These are phyloP conservation scores for Microchirus variegatus DNA, from an alignment of 2,797 vertebrate species.

Conservation along the genomic window DNA sequence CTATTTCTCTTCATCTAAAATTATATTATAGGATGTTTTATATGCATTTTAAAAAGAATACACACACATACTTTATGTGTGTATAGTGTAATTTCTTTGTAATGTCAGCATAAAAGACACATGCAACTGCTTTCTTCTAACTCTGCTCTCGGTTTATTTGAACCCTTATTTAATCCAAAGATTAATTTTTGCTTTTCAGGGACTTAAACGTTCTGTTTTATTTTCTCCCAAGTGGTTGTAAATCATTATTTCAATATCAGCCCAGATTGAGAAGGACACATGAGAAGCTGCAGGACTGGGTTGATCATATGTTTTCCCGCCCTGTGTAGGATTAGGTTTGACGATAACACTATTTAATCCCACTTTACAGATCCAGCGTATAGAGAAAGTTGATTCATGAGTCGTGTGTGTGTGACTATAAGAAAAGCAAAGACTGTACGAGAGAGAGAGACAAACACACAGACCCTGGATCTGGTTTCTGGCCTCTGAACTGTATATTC, in stretches of 20 bases:
- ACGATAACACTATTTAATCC: too few relatives aligned
- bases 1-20: too few relatives aligned
- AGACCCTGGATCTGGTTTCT: slow-evolving; percentile 55
- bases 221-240: slow-evolving; percentile 1
- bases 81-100: too few relatives aligned
- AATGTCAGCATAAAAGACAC: too few relatives aligned
- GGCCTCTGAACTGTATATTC: slow-evolving; percentile 68
- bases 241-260: background rate
- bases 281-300: slow-evolving; percentile 4
- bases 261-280: background rate
- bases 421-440: slow-evolving; percentile 2
- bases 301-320: slow-evolving; percentile 21
- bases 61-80: too few relatives aligned
- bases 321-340: slow-evolving; percentile 9
- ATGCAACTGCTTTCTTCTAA: too few relatives aligned
- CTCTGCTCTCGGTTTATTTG: too few relatives aligned
- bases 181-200: background rate
- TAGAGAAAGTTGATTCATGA: slow-evolving; percentile 12
- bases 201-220: background rate
- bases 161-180: too few relatives aligned
- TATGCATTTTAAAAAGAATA: too few relatives aligned
- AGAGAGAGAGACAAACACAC: slow-evolving; percentile 39
- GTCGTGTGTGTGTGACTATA: too few relatives aligned
- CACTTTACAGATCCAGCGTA: background rate
- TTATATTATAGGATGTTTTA: too few relatives aligned